Conservation (phyloP, 2,797 vertebrate genomes). For the Thamnophis elegans region DNA sequence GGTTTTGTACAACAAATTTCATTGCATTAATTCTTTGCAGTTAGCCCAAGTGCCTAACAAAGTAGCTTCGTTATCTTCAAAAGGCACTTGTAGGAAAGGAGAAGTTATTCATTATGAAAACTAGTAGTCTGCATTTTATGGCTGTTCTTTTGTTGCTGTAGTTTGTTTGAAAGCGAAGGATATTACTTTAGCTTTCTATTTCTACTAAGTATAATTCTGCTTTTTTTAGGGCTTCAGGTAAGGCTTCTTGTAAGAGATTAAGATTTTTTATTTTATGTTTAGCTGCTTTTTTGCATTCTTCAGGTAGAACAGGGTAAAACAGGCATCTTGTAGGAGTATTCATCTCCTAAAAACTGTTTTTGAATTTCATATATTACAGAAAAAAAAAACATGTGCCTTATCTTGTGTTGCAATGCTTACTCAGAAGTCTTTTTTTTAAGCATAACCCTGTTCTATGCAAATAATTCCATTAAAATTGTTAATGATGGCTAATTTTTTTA, state of each 20-base stretch:
- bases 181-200: constrained; percentile 31
- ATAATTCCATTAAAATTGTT: constrained; percentile 55
- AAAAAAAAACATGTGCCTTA: constrained; percentile 76
- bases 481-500: constrained; percentile 44
- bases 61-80: constrained; percentile 67
- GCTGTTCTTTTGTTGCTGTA: constrained; percentile 23
- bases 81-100: constrained; percentile 53
- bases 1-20: constrained; percentile 64
- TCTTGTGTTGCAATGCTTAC: constrained; percentile 69
- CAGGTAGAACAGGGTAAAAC: constrained; percentile 69
- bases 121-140: constrained; percentile 31
- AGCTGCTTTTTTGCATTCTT: constrained; percentile 62
- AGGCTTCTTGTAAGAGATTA: constrained; percentile 42
- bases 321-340: constrained; percentile 56
- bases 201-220: constrained; percentile 1
- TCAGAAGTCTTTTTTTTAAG: constrained; percentile 51
- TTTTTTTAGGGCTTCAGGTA: constrained; percentile 34
- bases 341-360: constrained; percentile 61
- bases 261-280: constrained; percentile 39
- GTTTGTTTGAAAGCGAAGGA: constrained; percentile 34
- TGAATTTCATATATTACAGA: constrained; percentile 60
- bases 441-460: constrained; percentile 69
- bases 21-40: constrained; percentile 61
- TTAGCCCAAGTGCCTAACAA: constrained; percentile 76
- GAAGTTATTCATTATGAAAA: constrained; percentile 51